phyloP scores from a whole-genome alignment of 2,888 invertebrate genomes.

The Pasiphila rectangulata region DNA sequence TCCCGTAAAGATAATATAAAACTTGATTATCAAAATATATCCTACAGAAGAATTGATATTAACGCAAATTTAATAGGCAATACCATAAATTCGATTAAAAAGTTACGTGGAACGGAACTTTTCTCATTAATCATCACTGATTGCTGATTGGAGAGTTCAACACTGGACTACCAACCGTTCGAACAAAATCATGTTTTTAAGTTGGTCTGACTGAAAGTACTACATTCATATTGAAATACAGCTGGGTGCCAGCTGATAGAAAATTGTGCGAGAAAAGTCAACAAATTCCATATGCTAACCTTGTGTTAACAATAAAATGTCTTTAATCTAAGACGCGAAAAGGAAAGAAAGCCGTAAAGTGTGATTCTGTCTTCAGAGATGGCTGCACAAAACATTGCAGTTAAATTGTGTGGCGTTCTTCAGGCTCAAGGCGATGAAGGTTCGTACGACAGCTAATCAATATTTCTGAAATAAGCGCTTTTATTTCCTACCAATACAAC shows the following conservation, averaged over 20 bases:
- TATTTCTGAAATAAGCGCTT: slow-evolving; percentile 18
- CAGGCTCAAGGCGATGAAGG: slow-evolving; percentile 73
- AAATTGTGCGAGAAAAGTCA: slow-evolving; percentile 71
- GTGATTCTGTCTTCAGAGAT: too few relatives aligned
- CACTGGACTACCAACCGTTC: slow-evolving; percentile 35
- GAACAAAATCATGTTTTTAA: slow-evolving; percentile 31
- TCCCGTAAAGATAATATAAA: too few relatives aligned
- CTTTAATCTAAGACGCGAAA: slow-evolving; percentile 38
- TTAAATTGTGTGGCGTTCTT: slow-evolving; percentile 80
- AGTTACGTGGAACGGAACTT: slow-evolving; percentile 46
- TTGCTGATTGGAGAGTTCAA: slow-evolving; percentile 55
- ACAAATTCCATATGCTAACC: slow-evolving; percentile 46
- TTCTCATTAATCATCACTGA: slow-evolving; percentile 37
- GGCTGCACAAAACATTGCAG: slow-evolving; percentile 78
- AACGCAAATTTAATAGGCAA: too few relatives aligned
- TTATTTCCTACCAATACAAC: slow-evolving; percentile 3
- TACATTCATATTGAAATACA: slow-evolving; percentile 61
- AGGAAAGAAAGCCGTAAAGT: too few relatives aligned
- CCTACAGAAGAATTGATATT: too few relatives aligned
- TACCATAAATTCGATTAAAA: too few relatives aligned
- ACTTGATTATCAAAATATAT: too few relatives aligned
- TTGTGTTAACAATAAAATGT: slow-evolving; percentile 52
- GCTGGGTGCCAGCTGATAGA: slow-evolving; percentile 73
- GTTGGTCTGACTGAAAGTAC: slow-evolving; percentile 50
- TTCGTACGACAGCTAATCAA: slow-evolving; percentile 43